These are phyloP conservation scores for Volucella inanis DNA, from an alignment of 2,888 invertebrate species.

Conservation along the genomic window DNA sequence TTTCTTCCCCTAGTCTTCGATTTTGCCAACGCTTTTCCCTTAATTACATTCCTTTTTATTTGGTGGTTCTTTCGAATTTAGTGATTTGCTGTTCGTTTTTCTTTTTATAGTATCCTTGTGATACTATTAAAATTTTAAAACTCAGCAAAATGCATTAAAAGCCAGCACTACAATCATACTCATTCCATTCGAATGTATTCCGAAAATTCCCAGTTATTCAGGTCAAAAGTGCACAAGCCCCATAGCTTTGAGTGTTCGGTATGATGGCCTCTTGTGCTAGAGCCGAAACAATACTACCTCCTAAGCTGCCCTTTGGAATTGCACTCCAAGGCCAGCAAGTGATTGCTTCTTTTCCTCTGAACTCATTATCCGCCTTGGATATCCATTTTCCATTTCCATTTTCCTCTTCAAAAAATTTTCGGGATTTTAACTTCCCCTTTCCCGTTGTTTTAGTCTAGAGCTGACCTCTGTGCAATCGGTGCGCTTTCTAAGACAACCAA, in stretches of 20 bases:
- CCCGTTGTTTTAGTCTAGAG: neutral
- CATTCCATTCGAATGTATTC: neutral
- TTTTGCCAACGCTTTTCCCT: neutral
- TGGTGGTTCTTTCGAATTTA: neutral
- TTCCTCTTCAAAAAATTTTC: slow-evolving; percentile 8
- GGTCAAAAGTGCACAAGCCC: slow-evolving; percentile 51
- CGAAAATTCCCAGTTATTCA: slow-evolving; percentile 15
- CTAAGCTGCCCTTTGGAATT: slow-evolving; percentile 1
- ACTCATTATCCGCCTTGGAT: slow-evolving; percentile 50
- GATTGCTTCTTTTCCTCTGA: slow-evolving; percentile 51
- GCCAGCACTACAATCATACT: neutral
- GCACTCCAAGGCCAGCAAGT: slow-evolving; percentile 16
- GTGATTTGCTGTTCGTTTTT: neutral
- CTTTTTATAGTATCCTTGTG: neutral
- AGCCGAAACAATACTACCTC: slow-evolving; percentile 4
- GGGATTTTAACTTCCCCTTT: slow-evolving; percentile 14
- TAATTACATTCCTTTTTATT: neutral
- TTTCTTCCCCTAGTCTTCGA: neutral
- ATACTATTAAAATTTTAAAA: slow-evolving; percentile 32
- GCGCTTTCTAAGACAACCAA: neutral
- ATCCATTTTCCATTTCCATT: slow-evolving; percentile 45
- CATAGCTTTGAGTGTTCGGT: neutral
- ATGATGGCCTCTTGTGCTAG: neutral
- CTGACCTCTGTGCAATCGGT: slow-evolving; percentile 14
- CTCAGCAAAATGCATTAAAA: slow-evolving; percentile 25